Base-by-base conservation (phyloP, 2,888 invertebrate species). In the Ceratothoa steindachneri region DNA sequence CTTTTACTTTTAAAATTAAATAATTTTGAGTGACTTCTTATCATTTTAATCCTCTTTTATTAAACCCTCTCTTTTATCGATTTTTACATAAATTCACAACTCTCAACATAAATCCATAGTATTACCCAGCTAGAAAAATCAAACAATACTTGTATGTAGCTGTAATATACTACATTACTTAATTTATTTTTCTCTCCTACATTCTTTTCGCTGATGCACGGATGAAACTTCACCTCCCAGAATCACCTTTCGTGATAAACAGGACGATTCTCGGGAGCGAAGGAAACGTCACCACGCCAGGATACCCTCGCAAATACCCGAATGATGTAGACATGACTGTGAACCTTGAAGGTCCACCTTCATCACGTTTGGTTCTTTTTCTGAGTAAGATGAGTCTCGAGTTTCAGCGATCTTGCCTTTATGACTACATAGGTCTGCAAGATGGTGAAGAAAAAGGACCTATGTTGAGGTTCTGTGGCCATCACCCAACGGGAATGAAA, bases 401-500 rank as follows among this genome's bases (percentile, higher is more conserved):
- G 84, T 86, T 87, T 71, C 92, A 93, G 84, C 87, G 88, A 75
- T 89, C 92, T 82, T 93, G 93, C 82, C 87, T 92, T 1, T 93
- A 93, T 83, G 93, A 93, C 84, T 92, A 88, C 83, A 87, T 92
- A 53, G 89, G 90, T 84, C 87, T 75, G 7, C 69, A 70, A 67
- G 72, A n/a, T 27, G 15, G 65, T 12, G 30, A 27, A 0, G 66
- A 30, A 12, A 24, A 24, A 1, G 75, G 72, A 22, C 24, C 73
- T 52, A 80, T 80, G 19, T 87, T 82, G 80, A 88, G 82, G 82
- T 88, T 87, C 86, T 85, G 90, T 84, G 86, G 89, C 82, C 82
- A 82, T 15, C 86, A 88, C 86, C 86, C 67, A 70, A 30, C 19
- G 60, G 22, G 27, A 5, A 41, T 2, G n/a, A 51, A 19, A 1